phyloP scores from a whole-genome alignment of 1,140 invertebrate species.

The Anastatus disparis region DNA sequence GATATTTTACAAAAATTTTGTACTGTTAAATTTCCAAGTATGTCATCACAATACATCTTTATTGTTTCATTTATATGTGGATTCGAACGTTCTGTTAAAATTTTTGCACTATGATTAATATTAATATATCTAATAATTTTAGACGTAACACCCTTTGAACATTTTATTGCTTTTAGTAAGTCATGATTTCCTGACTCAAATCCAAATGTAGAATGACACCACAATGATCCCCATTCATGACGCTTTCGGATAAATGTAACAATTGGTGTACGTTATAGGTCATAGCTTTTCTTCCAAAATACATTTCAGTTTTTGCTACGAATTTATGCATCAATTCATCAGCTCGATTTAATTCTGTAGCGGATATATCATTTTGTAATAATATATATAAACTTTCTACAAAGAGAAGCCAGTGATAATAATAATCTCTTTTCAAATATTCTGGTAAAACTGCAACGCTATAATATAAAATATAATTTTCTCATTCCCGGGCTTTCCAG shows the following conservation, averaged over 20 bases:
- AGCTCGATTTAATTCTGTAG: neutral
- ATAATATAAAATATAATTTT: slow-evolving; percentile 3
- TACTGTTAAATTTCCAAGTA: neutral
- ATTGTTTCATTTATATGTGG: neutral
- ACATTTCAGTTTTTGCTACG: neutral
- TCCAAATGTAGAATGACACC: neutral
- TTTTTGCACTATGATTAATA: neutral
- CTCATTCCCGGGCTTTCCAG: too few relatives aligned
- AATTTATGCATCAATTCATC: neutral
- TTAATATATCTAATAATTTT: neutral
- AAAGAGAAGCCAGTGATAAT: slow-evolving; percentile 2
- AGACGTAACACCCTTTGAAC: too few relatives aligned
- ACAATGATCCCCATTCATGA: neutral
- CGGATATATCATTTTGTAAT: neutral
- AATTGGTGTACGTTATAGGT: too few relatives aligned
- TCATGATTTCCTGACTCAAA: neutral
- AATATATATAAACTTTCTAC: neutral
- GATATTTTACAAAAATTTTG: neutral
- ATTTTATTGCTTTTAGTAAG: slow-evolving; percentile 1
- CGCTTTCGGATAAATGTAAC: neutral
- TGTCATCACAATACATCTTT: neutral
- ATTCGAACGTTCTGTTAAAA: too few relatives aligned
- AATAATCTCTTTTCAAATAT: neutral
- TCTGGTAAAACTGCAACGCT: neutral
- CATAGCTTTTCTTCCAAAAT: neutral